These are phyloP conservation scores for Heterodera carotae DNA, from an alignment of 1,140 invertebrate species.

Conservation along the genomic window DNA sequence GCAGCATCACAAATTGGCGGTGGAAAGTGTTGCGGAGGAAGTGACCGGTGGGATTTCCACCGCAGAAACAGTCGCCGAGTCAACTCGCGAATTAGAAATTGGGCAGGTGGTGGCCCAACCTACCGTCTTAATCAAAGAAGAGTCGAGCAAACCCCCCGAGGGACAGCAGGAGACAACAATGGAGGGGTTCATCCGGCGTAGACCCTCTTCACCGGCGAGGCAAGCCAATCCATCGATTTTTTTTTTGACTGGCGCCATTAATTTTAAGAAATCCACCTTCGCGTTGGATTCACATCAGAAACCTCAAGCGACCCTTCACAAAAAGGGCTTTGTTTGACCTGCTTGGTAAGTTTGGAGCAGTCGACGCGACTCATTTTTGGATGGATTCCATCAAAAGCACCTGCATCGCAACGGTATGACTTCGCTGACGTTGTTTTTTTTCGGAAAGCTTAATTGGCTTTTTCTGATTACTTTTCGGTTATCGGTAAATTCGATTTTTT, in stretches of 20 bases:
- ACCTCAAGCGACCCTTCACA: conserved; percentile 54
- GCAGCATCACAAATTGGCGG: not conserved
- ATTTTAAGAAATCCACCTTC: conserved; percentile 41
- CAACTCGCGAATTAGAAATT: not conserved
- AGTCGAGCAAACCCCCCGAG: conserved; percentile 18
- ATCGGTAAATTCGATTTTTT: too few relatives aligned
- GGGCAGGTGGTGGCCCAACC: not conserved
- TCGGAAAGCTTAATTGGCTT: too few relatives aligned
- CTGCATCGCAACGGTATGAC: conserved; percentile 53
- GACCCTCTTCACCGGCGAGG: conserved; percentile 40
- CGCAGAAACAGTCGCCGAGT: not conserved
- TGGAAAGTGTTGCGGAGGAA: not conserved
- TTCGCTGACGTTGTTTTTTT: not conserved
- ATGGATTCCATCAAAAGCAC: conserved; percentile 58
- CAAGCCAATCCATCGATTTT: not conserved
- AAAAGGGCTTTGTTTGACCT: conserved; percentile 32
- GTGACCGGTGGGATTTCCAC: not conserved
- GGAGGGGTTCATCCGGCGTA: conserved; percentile 32
- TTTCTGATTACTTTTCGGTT: too few relatives aligned
- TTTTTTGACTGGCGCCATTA: not conserved
- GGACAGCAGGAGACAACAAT: conserved; percentile 26
- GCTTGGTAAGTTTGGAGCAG: conserved; percentile 43
- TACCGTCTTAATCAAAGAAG: conserved; percentile 18
- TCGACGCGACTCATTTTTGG: conserved; percentile 49
- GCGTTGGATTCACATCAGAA: conserved; percentile 46